Percentiles rank a stretch among this genome's conserved stretches.
Conservation (phyloP, 2,797 vertebrate genomes). For the Anguilla megastoma region DNA sequence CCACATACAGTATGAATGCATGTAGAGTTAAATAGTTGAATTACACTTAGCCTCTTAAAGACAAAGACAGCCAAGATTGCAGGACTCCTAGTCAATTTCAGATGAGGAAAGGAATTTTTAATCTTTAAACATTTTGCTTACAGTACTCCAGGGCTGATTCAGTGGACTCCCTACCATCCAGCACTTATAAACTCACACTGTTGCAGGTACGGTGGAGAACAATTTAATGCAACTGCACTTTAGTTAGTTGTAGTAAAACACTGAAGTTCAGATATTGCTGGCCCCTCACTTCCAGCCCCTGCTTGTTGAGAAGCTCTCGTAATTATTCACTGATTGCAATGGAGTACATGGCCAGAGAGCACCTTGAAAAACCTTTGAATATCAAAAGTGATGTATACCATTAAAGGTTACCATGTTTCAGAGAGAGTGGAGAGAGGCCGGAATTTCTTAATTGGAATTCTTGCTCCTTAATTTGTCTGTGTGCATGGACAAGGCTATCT, state of each 20-base stretch:
- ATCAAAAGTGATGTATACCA: slow-evolving; percentile 37
- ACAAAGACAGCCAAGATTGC: not conserved
- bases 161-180: not conserved
- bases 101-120: not conserved
- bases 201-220: not conserved
- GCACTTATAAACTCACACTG: not conserved
- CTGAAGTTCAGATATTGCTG: not conserved
- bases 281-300: not conserved
- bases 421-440: slow-evolving; percentile 32
- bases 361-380: slow-evolving; percentile 30
- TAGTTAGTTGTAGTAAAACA: not conserved
- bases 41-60: not conserved
- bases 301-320: slow-evolving; percentile 16
- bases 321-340: slow-evolving; percentile 36
- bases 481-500: slow-evolving; percentile 66
- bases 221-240: not conserved
- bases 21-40: not conserved
- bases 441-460: slow-evolving; percentile 44
- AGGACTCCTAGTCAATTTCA: slow-evolving; percentile 5
- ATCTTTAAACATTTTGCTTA: not conserved
- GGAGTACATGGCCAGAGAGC: slow-evolving; percentile 24
- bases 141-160: slow-evolving; percentile 16
- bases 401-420: slow-evolving; percentile 36
- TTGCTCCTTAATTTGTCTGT: slow-evolving; percentile 45
- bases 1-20: not conserved